These are phyloP conservation scores for Lasaia peninsularis DNA, from an alignment of 1,140 invertebrate genomes.

Conservation along the genomic window DNA sequence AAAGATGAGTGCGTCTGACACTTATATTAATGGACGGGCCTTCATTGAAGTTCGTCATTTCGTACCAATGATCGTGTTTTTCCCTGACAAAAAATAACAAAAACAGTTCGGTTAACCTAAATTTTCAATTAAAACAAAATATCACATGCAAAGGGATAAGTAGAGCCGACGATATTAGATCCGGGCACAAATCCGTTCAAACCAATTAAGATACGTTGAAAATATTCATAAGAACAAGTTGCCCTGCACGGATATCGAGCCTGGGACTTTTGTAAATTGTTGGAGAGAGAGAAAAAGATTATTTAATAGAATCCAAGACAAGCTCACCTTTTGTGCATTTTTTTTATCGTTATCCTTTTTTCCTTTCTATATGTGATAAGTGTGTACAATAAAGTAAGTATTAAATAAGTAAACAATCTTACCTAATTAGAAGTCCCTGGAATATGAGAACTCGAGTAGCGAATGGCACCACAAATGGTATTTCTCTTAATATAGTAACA, in stretches of 20 bases:
- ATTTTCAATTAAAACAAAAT: too few species aligned
- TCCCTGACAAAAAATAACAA: slow-evolving; percentile 71
- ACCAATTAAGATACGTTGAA: too few species aligned
- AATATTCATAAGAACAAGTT: too few species aligned
- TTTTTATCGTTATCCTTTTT: too few species aligned
- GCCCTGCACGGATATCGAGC: too few species aligned
- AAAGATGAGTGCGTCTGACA: slow-evolving; percentile 93
- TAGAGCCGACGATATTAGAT: too few species aligned
- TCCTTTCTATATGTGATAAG: too few species aligned
- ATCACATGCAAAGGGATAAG: too few species aligned
- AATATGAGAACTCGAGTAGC: slow-evolving; percentile 92
- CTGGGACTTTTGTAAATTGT: too few species aligned
- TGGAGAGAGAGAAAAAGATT: not conserved
- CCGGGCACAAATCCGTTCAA: too few species aligned
- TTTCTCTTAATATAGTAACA: slow-evolving; percentile 91
- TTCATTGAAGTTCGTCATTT: slow-evolving; percentile 84
- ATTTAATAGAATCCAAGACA: not conserved
- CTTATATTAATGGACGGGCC: slow-evolving; percentile 88
- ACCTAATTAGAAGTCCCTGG: slow-evolving; percentile 82
- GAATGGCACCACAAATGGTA: slow-evolving; percentile 96
- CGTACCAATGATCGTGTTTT: slow-evolving; percentile 85
- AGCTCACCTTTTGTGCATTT: too few species aligned
- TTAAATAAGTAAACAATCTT: slow-evolving; percentile 5
- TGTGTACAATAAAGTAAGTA: too few species aligned
- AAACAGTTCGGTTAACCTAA: not conserved